Conservation (phyloP, 2,113 vertebrate species). For the Oncorhynchus mykiss region DNA sequence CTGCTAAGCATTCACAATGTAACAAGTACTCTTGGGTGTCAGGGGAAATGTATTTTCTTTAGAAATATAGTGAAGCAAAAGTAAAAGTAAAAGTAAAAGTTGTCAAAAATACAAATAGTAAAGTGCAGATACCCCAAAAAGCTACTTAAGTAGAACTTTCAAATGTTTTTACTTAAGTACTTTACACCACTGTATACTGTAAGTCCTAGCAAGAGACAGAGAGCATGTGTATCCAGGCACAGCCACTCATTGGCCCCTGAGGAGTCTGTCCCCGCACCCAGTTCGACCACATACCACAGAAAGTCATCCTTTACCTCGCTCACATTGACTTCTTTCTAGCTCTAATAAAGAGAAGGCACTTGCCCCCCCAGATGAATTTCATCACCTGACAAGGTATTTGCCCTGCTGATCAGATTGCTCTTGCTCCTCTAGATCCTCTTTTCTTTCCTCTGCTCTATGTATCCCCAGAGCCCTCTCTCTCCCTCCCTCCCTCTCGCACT, state of each 20-base stretch:
- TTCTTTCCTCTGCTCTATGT: conserved; percentile 29
- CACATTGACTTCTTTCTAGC: background rate
- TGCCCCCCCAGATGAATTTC: conserved; percentile 19
- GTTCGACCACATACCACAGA: background rate
- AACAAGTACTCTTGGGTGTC: too few species aligned
- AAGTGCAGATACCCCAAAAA: too few species aligned
- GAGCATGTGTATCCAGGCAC: background rate
- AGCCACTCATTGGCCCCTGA: background rate
- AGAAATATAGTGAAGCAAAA: too few species aligned
- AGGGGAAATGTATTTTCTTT: too few species aligned
- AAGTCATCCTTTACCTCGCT: background rate
- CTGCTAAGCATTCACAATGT: too few species aligned
- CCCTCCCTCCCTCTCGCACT: background rate
- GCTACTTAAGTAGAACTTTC: too few species aligned
- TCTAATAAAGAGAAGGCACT: conserved; percentile 3
- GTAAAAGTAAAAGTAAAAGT: too few species aligned
- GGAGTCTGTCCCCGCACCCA: background rate
- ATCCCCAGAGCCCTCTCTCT: conserved; percentile 16
- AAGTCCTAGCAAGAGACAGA: background rate
- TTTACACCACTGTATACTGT: background rate
- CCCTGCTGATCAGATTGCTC: conserved; percentile 27
- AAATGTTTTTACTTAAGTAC: too few species aligned
- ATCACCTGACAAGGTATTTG: conserved; percentile 20
- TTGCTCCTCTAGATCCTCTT: conserved; percentile 6
- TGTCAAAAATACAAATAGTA: too few species aligned